Conservation (phyloP, 2,113 vertebrate species). For the Chaenocephalus aceratus region DNA sequence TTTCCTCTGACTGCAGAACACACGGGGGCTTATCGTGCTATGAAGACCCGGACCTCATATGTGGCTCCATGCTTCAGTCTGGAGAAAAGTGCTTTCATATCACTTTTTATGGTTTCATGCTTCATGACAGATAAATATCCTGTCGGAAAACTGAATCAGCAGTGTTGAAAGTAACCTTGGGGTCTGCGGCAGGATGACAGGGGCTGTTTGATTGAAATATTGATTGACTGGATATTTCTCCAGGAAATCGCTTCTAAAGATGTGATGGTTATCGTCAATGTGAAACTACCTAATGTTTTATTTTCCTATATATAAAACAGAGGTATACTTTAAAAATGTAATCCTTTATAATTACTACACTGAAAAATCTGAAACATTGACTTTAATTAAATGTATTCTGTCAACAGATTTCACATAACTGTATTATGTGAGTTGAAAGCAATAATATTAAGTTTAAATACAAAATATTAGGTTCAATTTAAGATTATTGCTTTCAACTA, state of each 20-base stretch:
- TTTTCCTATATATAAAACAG: neutral
- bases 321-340: too few relatives aligned
- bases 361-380: too few relatives aligned
- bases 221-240: neutral
- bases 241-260: neutral
- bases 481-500: too few relatives aligned
- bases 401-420: too few relatives aligned
- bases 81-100: slow-evolving; percentile 4
- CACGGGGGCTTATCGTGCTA: slow-evolving; percentile 23
- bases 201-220: slow-evolving; percentile 12
- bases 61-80: neutral
- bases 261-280: neutral
- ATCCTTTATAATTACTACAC: too few relatives aligned
- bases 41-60: slow-evolving; percentile 14
- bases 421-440: too few relatives aligned
- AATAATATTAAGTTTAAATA: too few relatives aligned
- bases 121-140: slow-evolving; percentile 44
- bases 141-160: slow-evolving; percentile 15
- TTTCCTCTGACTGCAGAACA: slow-evolving; percentile 42
- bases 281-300: neutral
- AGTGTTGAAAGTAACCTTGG: slow-evolving; percentile 3
- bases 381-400: too few relatives aligned
- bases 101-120: slow-evolving; percentile 18
- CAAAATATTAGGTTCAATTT: too few relatives aligned
- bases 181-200: neutral